Conservation (phyloP, 2,113 vertebrate species). For the Alouatta palliata region DNA sequence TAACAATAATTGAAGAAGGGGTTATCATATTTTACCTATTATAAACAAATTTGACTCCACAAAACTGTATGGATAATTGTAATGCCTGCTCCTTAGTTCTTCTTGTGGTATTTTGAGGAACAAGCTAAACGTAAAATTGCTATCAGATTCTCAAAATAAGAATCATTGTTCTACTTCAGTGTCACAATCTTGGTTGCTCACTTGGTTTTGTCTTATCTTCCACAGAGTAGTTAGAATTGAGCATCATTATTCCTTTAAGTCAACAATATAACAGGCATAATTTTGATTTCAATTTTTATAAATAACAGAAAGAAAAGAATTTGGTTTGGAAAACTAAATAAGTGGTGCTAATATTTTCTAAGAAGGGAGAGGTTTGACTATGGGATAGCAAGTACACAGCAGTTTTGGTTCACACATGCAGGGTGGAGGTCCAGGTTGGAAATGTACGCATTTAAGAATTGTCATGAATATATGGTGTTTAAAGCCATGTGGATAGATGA, state of each 20-base stretch:
- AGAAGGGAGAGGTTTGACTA: neutral
- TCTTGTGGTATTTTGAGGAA: neutral
- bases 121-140: neutral
- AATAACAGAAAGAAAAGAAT: neutral
- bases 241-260: neutral
- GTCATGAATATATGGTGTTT: neutral
- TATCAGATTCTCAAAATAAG: neutral
- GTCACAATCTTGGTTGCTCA: neutral
- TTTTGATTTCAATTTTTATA: neutral
- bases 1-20: neutral
- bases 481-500: neutral
- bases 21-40: neutral
- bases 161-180: neutral
- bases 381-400: neutral
- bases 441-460: neutral
- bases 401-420: neutral
- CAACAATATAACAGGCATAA: neutral
- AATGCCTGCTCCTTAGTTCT: neutral
- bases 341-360: neutral
- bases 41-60: neutral
- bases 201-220: neutral
- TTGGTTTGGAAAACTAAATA: neutral
- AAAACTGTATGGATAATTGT: neutral
- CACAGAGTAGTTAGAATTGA: neutral
- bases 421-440: neutral